phyloP scores from a whole-genome alignment of 2,888 invertebrate species.

The Sesia apiformis region DNA sequence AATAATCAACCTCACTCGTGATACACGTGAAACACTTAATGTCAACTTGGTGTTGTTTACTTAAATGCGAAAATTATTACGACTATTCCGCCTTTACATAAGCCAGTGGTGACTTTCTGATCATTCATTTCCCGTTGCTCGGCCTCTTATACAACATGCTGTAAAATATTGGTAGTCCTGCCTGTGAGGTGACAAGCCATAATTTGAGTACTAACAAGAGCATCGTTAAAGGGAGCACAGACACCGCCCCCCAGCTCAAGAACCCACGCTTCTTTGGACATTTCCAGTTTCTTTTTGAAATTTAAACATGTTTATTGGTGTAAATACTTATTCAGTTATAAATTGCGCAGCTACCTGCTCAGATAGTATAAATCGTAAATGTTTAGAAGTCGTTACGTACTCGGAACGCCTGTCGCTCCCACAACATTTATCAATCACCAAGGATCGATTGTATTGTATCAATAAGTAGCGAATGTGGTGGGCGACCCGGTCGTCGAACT shows the following conservation, averaged over 20 bases:
- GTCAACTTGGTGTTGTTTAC: slow-evolving; percentile 7
- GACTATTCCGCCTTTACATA: slow-evolving; percentile 5
- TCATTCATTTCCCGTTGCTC: slow-evolving; percentile 11
- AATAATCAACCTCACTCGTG: slow-evolving; percentile 3
- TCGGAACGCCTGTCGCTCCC: slow-evolving; percentile 45
- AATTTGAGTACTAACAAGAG: slow-evolving; percentile 14
- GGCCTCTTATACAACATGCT: slow-evolving; percentile 2
- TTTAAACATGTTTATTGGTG: not conserved
- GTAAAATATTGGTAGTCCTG: slow-evolving; percentile 4
- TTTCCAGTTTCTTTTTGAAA: too few relatives aligned
- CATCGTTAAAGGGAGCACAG: slow-evolving; percentile 11
- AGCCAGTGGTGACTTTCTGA: slow-evolving; percentile 1
- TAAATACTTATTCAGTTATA: not conserved
- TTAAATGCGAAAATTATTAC: slow-evolving; percentile 11
- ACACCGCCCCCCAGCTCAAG: slow-evolving; percentile 13
- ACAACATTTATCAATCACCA: slow-evolving; percentile 60
- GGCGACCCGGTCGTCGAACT: slow-evolving; percentile 72
- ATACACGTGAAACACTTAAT: not conserved
- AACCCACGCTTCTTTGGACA: slow-evolving; percentile 11
- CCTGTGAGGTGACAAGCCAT: slow-evolving; percentile 9
- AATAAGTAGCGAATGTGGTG: slow-evolving; percentile 59
- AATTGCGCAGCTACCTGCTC: not conserved
- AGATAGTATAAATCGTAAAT: not conserved
- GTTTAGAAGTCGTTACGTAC: slow-evolving; percentile 1
- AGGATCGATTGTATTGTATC: slow-evolving; percentile 67